Evolutionary conservation across 2,797 vertebrate genomes (phyloP).

Genomic region (Poecilia picta): DNA sequence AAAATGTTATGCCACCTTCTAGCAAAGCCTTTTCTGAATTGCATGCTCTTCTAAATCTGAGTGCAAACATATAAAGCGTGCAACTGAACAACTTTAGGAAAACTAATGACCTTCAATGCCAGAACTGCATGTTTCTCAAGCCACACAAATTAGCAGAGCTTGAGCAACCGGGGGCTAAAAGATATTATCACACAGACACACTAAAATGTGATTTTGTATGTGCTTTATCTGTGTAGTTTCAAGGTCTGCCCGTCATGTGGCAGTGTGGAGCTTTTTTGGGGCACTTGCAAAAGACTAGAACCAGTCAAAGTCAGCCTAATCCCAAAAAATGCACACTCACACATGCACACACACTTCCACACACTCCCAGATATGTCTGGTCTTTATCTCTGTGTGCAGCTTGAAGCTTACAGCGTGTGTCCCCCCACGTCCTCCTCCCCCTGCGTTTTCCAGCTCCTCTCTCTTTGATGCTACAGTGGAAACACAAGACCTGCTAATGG

Average conservation of each 20-base stretch:
- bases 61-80: slow-evolving; percentile 15
- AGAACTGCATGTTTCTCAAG: slow-evolving; percentile 46
- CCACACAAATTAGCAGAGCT: slow-evolving; percentile 57
- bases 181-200: slow-evolving; percentile 45
- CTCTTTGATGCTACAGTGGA: slow-evolving; percentile 73
- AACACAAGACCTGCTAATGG: slow-evolving; percentile 76
- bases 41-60: slow-evolving; percentile 5
- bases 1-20: not conserved
- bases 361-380: slow-evolving; percentile 68
- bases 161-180: slow-evolving; percentile 43
- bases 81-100: slow-evolving; percentile 36
- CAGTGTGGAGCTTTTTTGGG: slow-evolving; percentile 78
- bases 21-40: slow-evolving; percentile 8
- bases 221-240: slow-evolving; percentile 72
- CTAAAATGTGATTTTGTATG: slow-evolving; percentile 10
- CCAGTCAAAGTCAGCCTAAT: slow-evolving; percentile 75
- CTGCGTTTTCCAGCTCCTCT: slow-evolving; percentile 60
- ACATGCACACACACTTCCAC: slow-evolving; percentile 40
- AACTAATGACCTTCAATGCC: slow-evolving; percentile 51
- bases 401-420: slow-evolving; percentile 75
- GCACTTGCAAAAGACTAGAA: slow-evolving; percentile 67
- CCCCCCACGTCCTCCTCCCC: slow-evolving; percentile 32
- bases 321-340: slow-evolving; percentile 35
- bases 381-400: slow-evolving; percentile 84
- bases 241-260: slow-evolving; percentile 75